These are phyloP conservation scores for Acestrorhynchus altus DNA, from an alignment of 2,797 vertebrate species.

Conservation along the genomic window DNA sequence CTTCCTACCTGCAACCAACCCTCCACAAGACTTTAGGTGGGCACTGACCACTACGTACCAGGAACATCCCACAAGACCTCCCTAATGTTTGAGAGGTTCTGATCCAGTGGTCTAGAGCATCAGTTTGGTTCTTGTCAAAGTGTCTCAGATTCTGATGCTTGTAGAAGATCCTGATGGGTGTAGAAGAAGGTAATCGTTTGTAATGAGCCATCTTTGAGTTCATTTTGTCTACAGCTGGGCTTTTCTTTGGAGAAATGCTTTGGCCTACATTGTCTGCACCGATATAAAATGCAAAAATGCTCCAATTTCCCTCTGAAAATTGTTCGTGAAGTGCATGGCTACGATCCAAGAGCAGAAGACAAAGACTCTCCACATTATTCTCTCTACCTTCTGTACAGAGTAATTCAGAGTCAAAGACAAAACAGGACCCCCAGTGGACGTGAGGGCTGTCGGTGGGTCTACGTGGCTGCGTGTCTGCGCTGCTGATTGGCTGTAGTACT, in stretches of 20 bases:
- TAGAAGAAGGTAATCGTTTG: neutral
- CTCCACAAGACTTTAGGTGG: no score
- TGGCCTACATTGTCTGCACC: neutral
- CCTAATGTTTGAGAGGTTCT: no score
- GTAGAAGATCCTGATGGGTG: no score
- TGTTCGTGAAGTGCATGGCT: neutral
- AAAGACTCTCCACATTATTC: neutral
- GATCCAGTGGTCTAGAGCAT: no score
- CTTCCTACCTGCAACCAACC: neutral
- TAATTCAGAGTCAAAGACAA: neutral
- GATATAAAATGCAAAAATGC: neutral
- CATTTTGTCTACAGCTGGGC: neutral
- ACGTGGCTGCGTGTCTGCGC: neutral
- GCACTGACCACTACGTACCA: no score
- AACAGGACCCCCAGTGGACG: neutral
- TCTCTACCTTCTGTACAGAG: neutral
- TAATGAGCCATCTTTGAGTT: constrained; percentile 1
- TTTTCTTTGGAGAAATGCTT: constrained; percentile 8
- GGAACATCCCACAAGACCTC: no score
- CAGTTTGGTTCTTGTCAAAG: no score
- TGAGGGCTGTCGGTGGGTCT: neutral
- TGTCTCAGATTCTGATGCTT: no score
- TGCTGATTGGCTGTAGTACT: neutral
- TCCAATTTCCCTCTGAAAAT: neutral
- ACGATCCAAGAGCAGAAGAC: neutral